Percentiles rank a stretch among this genome's conserved stretches.
Conservation (phyloP, 2,113 vertebrate species). For the Beaufortia kweichowensis region DNA sequence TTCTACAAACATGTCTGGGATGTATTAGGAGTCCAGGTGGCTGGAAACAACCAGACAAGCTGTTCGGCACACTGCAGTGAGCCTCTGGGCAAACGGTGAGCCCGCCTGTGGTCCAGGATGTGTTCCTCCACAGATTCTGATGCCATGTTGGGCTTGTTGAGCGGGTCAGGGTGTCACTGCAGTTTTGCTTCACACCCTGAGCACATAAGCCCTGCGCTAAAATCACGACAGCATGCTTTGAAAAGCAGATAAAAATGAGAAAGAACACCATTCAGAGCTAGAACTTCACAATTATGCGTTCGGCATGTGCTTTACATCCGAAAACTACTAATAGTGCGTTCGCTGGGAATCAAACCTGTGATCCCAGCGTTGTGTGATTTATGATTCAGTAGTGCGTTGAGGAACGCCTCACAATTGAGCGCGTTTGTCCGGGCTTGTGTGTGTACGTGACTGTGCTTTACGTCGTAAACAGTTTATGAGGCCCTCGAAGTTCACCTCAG, state of each 20-base stretch:
- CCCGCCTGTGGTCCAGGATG: neutral
- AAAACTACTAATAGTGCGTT: too few species aligned
- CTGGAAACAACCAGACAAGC: neutral
- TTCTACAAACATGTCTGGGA: neutral
- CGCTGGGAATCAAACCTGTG: too few species aligned
- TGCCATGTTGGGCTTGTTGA: conserved; percentile 15
- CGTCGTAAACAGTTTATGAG: neutral
- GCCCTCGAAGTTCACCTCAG: conserved; percentile 21
- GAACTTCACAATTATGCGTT: neutral
- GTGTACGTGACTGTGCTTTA: neutral
- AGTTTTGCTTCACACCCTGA: neutral
- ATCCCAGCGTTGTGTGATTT: too few species aligned
- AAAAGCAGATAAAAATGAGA: neutral
- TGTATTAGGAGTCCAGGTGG: conserved; percentile 9
- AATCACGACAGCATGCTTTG: neutral
- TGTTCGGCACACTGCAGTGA: neutral
- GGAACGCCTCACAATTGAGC: neutral
- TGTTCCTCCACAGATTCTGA: conserved; percentile 7
- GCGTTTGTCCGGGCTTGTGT: conserved; percentile 12
- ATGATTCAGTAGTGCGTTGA: too few species aligned
- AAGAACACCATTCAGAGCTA: neutral
- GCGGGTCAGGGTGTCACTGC: conserved; percentile 1
- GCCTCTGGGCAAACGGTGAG: neutral
- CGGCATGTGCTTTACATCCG: too few species aligned
- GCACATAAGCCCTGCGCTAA: neutral